phyloP scores from a whole-genome alignment of 2,888 invertebrate genomes.

The Morpho deidamia region DNA sequence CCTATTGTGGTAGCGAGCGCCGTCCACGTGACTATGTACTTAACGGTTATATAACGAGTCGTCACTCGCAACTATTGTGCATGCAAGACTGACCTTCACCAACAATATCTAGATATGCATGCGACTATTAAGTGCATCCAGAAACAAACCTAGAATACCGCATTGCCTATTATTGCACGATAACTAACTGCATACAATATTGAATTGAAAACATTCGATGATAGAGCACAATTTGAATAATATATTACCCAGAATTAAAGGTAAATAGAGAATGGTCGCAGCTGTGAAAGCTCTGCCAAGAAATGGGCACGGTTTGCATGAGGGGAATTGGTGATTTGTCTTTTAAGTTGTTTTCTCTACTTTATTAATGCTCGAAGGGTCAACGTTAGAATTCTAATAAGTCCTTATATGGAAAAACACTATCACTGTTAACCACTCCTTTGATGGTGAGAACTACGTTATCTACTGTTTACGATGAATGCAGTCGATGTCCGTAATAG shows the following conservation, averaged over 20 bases:
- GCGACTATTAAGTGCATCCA: slow-evolving; percentile 49
- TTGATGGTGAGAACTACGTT: slow-evolving; percentile 11
- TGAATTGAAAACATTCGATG: slow-evolving; percentile 9
- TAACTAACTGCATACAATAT: slow-evolving; percentile 1
- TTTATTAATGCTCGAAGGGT: slow-evolving; percentile 7
- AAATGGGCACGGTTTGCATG: slow-evolving; percentile 48
- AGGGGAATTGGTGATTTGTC: slow-evolving; percentile 37
- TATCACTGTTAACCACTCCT: slow-evolving; percentile 28
- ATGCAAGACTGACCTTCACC: slow-evolving; percentile 60
- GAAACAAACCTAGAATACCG: slow-evolving; percentile 32
- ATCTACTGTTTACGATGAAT: slow-evolving; percentile 15
- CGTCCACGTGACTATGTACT: slow-evolving; percentile 13
- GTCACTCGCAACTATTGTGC: slow-evolving; percentile 34
- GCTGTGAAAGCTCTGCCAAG: slow-evolving; percentile 65
- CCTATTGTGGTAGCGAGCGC: slow-evolving; percentile 2
- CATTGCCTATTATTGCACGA: slow-evolving; percentile 24
- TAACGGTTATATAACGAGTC: slow-evolving; percentile 20
- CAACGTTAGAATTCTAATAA: slow-evolving; percentile 5
- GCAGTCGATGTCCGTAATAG: slow-evolving; percentile 11
- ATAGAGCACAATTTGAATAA: slow-evolving; percentile 42
- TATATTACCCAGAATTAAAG: slow-evolving; percentile 45
- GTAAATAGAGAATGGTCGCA: slow-evolving; percentile 39
- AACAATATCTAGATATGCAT: slow-evolving; percentile 50
- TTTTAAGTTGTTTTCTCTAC: slow-evolving; percentile 6
- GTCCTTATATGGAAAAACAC: slow-evolving; percentile 19